Base-by-base conservation (phyloP, 2,113 vertebrate species). In the Pseudonaja textilis region DNA sequence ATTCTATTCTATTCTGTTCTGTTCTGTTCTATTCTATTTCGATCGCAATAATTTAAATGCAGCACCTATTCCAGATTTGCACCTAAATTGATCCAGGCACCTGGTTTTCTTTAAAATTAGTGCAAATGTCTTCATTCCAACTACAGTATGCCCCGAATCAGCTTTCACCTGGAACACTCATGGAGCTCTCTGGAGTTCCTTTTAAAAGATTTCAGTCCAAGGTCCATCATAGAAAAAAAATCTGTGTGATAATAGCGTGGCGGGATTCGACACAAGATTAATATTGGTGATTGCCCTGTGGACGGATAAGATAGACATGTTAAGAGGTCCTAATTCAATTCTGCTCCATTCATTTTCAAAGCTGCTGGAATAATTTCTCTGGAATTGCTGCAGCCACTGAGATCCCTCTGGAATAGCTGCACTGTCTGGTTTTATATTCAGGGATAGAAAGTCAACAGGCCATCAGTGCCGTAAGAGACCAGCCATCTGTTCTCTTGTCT, bases 351-450 rank as follows among this genome's bases (percentile, higher is more conserved):
- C 8, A 22, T 29, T 93, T 93, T 94, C 90, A 56, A 87, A 93
- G 10, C 11, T 29, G n/a, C 93, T 10, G 90, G 0, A 93, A 5
- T 1, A 20, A 74, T 91, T 85, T 0, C 88, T 23, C n/a, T 89
- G 59, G 16, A 96, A 94, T 94, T 57, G 86, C 50, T 90, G 87
- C 95, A 57, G 90, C 54, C 93, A 87, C 54, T 89, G 59, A 94
- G 93, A 50, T 93, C 85, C 93, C 94, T 42, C 57, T 93, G 87
- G 52, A 92, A 93, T 85, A 85, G 18, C 89, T 18, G 45, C 87
- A 18, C 90, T 86, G 10, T 93, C 92, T 91, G 64, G 64, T 91
- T 95, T 91, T 91, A 96, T 93, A 88, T 93, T 85, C 45, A 81
- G 89, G 95, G 52, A 61, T 93, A 94, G 90, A 94, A 39, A 26